These are phyloP conservation scores for Drosophila murphyi DNA, from an alignment of 1,140 invertebrate species.

Conservation along the genomic window DNA sequence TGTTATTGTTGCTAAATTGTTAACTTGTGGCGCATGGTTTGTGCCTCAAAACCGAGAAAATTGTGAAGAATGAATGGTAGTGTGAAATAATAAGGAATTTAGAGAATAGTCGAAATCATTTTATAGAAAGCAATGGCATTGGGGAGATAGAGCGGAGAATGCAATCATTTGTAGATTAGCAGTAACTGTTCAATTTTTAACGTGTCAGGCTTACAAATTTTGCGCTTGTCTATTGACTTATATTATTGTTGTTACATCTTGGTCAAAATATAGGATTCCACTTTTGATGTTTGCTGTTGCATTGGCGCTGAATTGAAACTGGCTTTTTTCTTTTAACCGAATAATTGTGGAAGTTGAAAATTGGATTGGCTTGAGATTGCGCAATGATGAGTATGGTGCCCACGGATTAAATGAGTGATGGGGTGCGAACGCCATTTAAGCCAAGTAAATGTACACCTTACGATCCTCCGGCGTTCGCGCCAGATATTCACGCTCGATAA, in stretches of 20 bases:
- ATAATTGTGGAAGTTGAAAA: constrained; percentile 18
- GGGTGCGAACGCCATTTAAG: constrained; percentile 85
- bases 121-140: constrained; percentile 44
- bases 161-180: constrained; percentile 26
- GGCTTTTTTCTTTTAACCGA: constrained; percentile 21
- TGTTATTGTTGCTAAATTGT: constrained; percentile 47
- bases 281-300: constrained; percentile 23
- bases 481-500: constrained; percentile 99
- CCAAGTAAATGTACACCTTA: constrained; percentile 96
- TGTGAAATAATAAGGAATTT: constrained; percentile 44
- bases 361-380: constrained; percentile 18
- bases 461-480: constrained; percentile 97
- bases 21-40: constrained; percentile 34
- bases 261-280: constrained; percentile 64
- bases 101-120: constrained; percentile 43
- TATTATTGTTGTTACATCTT: constrained; percentile 51
- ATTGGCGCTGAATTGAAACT: constrained; percentile 17
- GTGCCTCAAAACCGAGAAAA: constrained; percentile 36
- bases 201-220: constrained; percentile 65
- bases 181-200: constrained; percentile 73
- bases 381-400: constrained; percentile 28
- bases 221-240: constrained; percentile 46
- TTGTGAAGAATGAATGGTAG: constrained; percentile 23
- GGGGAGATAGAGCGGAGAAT: constrained; percentile 27
- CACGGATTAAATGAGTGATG: constrained; percentile 20